Evolutionary conservation across 2,888 invertebrate species (phyloP).

Genomic region (Fragum whitleyi): DNA sequence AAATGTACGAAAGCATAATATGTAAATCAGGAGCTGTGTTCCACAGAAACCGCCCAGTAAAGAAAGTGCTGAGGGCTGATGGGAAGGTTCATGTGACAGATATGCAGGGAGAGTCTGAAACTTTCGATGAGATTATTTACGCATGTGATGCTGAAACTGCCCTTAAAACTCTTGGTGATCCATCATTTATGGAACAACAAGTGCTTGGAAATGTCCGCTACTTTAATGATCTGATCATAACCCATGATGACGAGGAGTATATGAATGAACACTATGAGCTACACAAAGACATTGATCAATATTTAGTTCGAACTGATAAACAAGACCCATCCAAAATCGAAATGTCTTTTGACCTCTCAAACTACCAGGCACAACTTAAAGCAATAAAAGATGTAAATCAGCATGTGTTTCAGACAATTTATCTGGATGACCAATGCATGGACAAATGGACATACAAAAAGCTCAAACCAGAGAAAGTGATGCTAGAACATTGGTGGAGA

Average conservation of each 20-base stretch:
- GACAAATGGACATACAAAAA: conserved; percentile 73
- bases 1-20: conserved; percentile 76
- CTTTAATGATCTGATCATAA: conserved; percentile 77
- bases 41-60: conserved; percentile 63
- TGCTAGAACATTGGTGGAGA: conserved; percentile 75
- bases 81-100: conserved; percentile 70
- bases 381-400: conserved; percentile 52
- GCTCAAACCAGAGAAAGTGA: conserved; percentile 71
- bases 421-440: conserved; percentile 70
- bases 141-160: conserved; percentile 79
- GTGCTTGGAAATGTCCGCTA: conserved; percentile 77
- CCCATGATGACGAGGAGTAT: conserved; percentile 78
- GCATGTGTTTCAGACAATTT: conserved; percentile 79
- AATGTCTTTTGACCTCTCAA: conserved; percentile 79
- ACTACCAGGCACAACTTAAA: conserved; percentile 77
- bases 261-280: conserved; percentile 77
- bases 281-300: conserved; percentile 74
- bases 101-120: conserved; percentile 59
- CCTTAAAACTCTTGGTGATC: conserved; percentile 68
- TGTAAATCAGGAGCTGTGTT: conserved; percentile 64
- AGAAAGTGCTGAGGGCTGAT: conserved; percentile 55
- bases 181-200: conserved; percentile 70
- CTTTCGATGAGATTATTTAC: conserved; percentile 76
- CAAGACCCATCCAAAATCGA: conserved; percentile 75
- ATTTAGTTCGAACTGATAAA: conserved; percentile 73